Conservation (phyloP, 2,888 invertebrate genomes). For the Nomada goodeniana region DNA sequence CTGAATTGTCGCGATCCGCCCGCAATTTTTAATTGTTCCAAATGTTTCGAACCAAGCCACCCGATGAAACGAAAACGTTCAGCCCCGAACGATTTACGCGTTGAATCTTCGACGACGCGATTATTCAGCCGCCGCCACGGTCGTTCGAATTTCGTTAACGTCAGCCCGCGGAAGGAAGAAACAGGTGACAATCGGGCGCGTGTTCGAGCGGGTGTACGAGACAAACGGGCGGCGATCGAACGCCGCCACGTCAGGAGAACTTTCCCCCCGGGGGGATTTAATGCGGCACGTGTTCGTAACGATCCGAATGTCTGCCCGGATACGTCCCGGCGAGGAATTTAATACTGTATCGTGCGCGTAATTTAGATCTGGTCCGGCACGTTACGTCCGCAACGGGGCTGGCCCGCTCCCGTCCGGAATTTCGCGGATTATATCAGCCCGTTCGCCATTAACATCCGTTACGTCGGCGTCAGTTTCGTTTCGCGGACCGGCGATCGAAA, state of each 20-base stretch:
- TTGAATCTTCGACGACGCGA: too few species aligned
- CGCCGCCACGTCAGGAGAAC: conserved; percentile 59
- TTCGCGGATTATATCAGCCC: conserved; percentile 65
- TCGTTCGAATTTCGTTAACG: not conserved
- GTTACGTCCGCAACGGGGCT: conserved; percentile 57
- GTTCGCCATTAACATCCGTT: conserved; percentile 45
- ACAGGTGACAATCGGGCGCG: conserved; percentile 35
- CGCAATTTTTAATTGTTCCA: too few species aligned
- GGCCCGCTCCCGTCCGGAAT: conserved; percentile 63
- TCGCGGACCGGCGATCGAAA: conserved; percentile 51
- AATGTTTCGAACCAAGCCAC: too few species aligned
- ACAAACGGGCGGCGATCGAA: conserved; percentile 21
- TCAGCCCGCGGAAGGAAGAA: not conserved
- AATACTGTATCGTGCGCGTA: conserved; percentile 73
- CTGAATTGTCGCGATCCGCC: too few species aligned
- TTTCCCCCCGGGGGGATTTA: conserved; percentile 68
- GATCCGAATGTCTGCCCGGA: conserved; percentile 66
- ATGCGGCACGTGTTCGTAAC: conserved; percentile 72
- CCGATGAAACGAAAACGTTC: too few species aligned
- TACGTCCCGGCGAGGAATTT: conserved; percentile 71
- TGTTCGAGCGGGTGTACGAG: conserved; percentile 2
- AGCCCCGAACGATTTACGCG: too few species aligned
- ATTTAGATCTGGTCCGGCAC: conserved; percentile 70
- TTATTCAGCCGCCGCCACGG: too few species aligned
- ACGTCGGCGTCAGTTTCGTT: conserved; percentile 55